Evolutionary conservation across 2,888 invertebrate genomes (phyloP).

Genomic region (Mycogona germanica): DNA sequence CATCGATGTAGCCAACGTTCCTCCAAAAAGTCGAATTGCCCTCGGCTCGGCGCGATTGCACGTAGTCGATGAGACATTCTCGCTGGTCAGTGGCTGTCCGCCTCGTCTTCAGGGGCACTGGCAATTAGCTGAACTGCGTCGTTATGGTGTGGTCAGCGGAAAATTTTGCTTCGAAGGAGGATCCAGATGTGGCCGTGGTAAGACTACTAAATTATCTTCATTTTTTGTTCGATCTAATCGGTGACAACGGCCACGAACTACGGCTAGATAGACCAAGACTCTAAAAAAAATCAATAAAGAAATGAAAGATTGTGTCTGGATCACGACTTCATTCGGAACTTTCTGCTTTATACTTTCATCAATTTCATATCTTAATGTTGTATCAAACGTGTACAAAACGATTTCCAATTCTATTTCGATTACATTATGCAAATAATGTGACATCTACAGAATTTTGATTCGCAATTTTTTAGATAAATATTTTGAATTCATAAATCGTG

Average conservation of each 20-base stretch:
- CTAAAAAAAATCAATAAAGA: neutral
- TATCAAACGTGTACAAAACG: too few relatives aligned
- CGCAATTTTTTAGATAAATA: neutral
- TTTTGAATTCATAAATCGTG: neutral
- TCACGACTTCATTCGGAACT: too few relatives aligned
- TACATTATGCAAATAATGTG: too few relatives aligned
- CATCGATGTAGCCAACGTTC: conserved; percentile 64
- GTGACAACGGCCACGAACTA: too few relatives aligned
- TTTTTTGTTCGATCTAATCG: too few relatives aligned
- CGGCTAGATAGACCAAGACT: neutral
- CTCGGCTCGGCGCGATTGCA: conserved; percentile 71
- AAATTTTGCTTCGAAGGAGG: conserved; percentile 78
- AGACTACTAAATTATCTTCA: too few relatives aligned
- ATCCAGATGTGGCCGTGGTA: conserved; percentile 66
- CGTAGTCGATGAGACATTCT: conserved; percentile 67
- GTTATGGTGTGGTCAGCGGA: conserved; percentile 72
- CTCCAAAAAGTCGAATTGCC: conserved; percentile 57
- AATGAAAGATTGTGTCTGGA: too few relatives aligned
- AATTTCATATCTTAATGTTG: too few relatives aligned
- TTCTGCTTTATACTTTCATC: too few relatives aligned
- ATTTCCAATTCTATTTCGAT: too few relatives aligned
- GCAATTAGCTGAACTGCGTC: conserved; percentile 57
- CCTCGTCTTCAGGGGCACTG: conserved; percentile 61
- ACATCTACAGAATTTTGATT: too few relatives aligned
- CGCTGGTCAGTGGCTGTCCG: conserved; percentile 68